phyloP scores from a whole-genome alignment of 2,797 vertebrate species.

The Merluccius polli region DNA sequence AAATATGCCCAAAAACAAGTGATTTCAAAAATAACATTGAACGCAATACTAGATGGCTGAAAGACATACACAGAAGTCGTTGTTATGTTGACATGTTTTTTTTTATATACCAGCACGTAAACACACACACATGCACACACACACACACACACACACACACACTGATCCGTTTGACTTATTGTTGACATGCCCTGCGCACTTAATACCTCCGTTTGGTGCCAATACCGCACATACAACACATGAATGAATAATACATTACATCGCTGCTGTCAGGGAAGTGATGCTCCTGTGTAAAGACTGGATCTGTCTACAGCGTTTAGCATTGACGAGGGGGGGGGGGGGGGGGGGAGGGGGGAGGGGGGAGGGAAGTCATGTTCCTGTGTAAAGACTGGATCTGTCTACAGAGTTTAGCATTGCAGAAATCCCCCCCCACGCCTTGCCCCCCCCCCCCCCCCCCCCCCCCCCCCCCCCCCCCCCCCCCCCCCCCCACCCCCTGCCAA shows the following conservation, averaged over 20 bases:
- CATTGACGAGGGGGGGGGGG: constrained; percentile 17
- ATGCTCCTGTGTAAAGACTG: constrained; percentile 38
- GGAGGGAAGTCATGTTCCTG: constrained; percentile 15
- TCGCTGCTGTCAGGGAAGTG: constrained; percentile 26
- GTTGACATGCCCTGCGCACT: not conserved
- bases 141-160: not conserved
- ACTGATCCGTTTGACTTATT: not conserved
- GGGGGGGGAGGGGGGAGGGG: not conserved
- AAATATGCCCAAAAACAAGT: too few species aligned
- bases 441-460: too few species aligned
- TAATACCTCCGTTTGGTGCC: not conserved
- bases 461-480: too few species aligned
- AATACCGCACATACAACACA: constrained; percentile 11
- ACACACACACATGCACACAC: too few species aligned
- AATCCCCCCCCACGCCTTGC: constrained; percentile 39
- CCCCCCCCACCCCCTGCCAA: constrained; percentile 8
- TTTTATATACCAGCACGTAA: too few species aligned
- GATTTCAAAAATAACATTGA: too few species aligned
- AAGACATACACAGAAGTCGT: too few species aligned
- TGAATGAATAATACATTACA: constrained; percentile 28
- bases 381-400: constrained; percentile 51
- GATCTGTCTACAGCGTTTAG: constrained; percentile 44
- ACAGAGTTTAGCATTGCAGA: constrained; percentile 45
- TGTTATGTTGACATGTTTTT: too few species aligned
- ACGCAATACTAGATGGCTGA: too few species aligned